Conservation (phyloP, 2,113 vertebrate species). For the Boleophthalmus pectinirostris region DNA sequence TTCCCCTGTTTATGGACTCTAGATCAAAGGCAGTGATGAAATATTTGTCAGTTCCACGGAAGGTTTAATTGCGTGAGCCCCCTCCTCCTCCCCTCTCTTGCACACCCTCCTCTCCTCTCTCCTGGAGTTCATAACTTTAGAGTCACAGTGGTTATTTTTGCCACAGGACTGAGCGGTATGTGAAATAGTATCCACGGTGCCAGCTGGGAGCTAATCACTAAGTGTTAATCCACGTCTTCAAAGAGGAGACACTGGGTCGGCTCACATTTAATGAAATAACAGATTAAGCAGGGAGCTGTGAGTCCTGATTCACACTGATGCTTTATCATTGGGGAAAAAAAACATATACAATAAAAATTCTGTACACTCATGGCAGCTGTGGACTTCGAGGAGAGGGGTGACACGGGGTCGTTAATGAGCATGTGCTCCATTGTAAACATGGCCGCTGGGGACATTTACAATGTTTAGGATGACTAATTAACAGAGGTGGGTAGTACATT, state of each 20-base stretch:
- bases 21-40: constrained; percentile 38
- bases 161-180: constrained; percentile 65
- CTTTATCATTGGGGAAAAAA: constrained; percentile 42
- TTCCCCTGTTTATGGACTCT: constrained; percentile 19
- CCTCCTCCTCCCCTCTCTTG: neutral
- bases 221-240: constrained; percentile 77
- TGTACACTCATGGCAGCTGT: neutral
- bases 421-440: neutral
- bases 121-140: constrained; percentile 69
- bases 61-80: constrained; percentile 53
- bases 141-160: constrained; percentile 79
- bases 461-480: neutral
- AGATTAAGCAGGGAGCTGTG: constrained; percentile 40
- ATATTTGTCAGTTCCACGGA: constrained; percentile 33
- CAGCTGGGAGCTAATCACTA: constrained; percentile 78
- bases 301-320: constrained; percentile 34
- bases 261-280: constrained; percentile 70
- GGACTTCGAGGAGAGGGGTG: neutral
- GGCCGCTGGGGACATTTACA: neutral
- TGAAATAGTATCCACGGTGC: constrained; percentile 74
- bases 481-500: neutral
- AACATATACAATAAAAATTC: neutral
- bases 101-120: no score
- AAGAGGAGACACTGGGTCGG: constrained; percentile 58
- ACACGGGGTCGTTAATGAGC: neutral